Conservation (phyloP, 1,140 invertebrate genomes). For the Apis florea region DNA sequence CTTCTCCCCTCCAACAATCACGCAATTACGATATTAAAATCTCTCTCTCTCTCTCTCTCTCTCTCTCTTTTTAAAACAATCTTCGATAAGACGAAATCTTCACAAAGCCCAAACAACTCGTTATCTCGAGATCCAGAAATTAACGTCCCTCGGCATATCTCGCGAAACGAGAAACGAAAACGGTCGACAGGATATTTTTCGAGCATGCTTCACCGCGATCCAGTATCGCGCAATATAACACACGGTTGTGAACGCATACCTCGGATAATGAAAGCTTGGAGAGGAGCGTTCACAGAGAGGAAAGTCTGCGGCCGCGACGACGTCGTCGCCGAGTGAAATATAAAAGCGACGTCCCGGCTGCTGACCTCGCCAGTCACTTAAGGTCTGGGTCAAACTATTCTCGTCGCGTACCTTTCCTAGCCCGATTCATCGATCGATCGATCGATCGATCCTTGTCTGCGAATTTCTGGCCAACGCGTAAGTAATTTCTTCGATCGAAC, state of each 20-base stretch:
- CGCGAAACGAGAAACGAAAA: no score
- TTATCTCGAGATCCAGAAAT: no score
- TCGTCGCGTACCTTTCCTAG: conserved; percentile 61
- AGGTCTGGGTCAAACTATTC: conserved; percentile 74
- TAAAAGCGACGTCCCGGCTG: conserved; percentile 57
- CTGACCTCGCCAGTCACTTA: conserved; percentile 64
- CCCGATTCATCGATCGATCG: conserved; percentile 57
- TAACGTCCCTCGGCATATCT: no score
- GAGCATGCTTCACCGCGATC: background rate
- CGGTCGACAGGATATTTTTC: background rate
- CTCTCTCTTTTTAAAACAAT: no score
- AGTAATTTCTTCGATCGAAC: background rate
- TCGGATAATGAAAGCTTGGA: conserved; percentile 44
- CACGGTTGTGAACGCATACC: background rate
- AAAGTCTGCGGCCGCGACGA: conserved; percentile 30
- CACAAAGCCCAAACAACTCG: no score
- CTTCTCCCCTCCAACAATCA: no score
- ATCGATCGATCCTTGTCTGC: conserved; percentile 57
- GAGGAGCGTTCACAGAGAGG: conserved; percentile 31
- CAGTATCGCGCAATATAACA: background rate
- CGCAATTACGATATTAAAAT: no score
- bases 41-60: no score
- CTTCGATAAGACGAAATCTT: no score
- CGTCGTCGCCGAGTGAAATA: conserved; percentile 53
- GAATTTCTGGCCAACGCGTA: conserved; percentile 29